These are phyloP conservation scores for Belgica antarctica DNA, from an alignment of 2,888 invertebrate genomes.

Conservation along the genomic window DNA sequence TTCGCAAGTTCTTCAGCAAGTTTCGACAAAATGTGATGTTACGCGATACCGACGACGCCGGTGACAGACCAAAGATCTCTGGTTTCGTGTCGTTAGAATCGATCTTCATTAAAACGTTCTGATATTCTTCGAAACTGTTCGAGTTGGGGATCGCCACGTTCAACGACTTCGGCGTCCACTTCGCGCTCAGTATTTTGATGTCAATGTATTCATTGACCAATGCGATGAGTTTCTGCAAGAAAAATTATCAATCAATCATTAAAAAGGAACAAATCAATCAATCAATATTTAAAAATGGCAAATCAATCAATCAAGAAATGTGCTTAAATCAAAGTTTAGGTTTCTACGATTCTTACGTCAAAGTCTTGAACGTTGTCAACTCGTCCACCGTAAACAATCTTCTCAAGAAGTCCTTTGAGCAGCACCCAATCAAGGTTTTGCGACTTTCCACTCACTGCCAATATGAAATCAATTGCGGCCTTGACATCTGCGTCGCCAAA, in stretches of 20 bases:
- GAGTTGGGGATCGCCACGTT: constrained; percentile 51
- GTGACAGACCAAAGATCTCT: constrained; percentile 52
- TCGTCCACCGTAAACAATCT: constrained; percentile 82
- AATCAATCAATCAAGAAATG: not conserved
- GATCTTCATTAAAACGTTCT: constrained; percentile 50
- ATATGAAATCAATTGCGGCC: constrained; percentile 67
- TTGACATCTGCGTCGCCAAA: constrained; percentile 79
- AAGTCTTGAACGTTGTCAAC: constrained; percentile 75
- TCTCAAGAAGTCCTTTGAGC: constrained; percentile 72
- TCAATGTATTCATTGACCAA: constrained; percentile 66
- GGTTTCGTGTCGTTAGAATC: constrained; percentile 52
- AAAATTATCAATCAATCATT: not conserved
- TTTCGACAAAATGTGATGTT: constrained; percentile 51
- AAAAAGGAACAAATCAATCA: not conserved
- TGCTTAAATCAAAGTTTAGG: constrained; percentile 56
- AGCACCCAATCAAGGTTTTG: constrained; percentile 65
- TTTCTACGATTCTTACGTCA: constrained; percentile 48
- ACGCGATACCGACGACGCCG: constrained; percentile 51
- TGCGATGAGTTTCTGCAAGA: constrained; percentile 56
- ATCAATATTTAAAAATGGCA: too few species aligned
- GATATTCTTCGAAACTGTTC: constrained; percentile 52
- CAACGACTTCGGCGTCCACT: constrained; percentile 60
- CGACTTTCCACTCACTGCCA: constrained; percentile 52
- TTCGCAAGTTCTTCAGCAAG: constrained; percentile 50
- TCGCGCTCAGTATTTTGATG: constrained; percentile 60